Conservation (phyloP, 2,888 invertebrate species). For the Troglohyphantes excavatus region DNA sequence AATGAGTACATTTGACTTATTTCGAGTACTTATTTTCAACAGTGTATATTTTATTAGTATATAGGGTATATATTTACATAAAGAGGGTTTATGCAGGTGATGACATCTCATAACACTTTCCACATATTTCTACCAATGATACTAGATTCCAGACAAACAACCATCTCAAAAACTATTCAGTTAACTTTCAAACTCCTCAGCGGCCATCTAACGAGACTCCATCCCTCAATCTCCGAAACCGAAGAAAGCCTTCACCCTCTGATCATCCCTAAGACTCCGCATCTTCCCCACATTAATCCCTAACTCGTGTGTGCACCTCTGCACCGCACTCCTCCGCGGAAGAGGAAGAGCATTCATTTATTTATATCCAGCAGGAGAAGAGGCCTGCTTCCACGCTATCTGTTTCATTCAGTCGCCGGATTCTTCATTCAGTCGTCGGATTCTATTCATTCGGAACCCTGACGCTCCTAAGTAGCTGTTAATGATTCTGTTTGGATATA, state of each 20-base stretch:
- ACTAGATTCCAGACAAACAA: too few species aligned
- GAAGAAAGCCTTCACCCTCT: conserved; percentile 5
- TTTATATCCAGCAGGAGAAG: background rate
- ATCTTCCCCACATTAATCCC: conserved; percentile 18
- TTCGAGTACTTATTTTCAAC: too few species aligned
- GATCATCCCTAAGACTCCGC: conserved; percentile 18
- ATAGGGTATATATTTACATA: too few species aligned
- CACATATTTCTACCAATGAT: too few species aligned
- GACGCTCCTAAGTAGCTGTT: conserved; percentile 18
- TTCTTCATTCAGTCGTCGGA: background rate
- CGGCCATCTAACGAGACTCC: conserved; percentile 1
- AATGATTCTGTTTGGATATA: conserved; percentile 22
- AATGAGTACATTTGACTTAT: too few species aligned
- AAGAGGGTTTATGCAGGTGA: too few species aligned
- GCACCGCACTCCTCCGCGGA: background rate
- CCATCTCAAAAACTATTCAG: background rate
- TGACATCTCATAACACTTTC: too few species aligned
- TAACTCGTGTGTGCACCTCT: background rate
- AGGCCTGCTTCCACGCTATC: conserved; percentile 14
- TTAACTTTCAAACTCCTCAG: background rate
- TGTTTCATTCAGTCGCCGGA: background rate
- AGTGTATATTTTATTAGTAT: too few species aligned
- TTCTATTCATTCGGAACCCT: background rate
- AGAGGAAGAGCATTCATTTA: conserved; percentile 19
- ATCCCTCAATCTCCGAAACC: background rate